Base-by-base conservation (phyloP, 2,797 vertebrate species). In the Spheniscus humboldti region DNA sequence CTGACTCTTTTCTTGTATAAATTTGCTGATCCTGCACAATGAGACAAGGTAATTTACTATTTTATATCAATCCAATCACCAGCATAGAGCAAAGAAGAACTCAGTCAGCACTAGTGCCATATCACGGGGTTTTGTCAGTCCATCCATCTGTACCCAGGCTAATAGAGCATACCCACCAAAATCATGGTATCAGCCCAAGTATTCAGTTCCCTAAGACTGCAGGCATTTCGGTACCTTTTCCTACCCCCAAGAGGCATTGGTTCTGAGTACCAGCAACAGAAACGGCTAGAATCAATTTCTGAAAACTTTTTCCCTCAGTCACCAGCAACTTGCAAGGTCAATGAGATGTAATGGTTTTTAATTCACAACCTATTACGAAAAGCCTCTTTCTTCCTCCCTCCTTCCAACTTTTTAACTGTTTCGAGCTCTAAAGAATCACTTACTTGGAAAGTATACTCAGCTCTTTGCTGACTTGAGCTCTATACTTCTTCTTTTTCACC, bases 361-460 rank as follows among this genome's bases (percentile, higher is more conserved):
- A 89, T 74, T 43, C 91, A 48, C 63, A 95, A 85, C 22, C 23
- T 50, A 43, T 39, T 53, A 75, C 11, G 6, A 59, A 33, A 74
- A 57, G 9, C 10, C 19, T 28, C 43, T 75, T 86, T 85, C 37
- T 52, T 83, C 31, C 16, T 80, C 27, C 18, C 23, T 45, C 31
- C 20, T 79, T 60, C 33, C 66, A 89, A 68, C 10, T 24, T 33
- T 48, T n/a, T 13, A 79, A 72, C 7, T 33, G 20, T 86, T 97
- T 85, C 23, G 52, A 88, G 53, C 18, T 63, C 17, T 16, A 19
- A 76, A 7, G 10, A 74, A 72, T 55, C n/a, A 97, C 99, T 98
- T 97, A 99, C 99, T 99, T 99, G 77, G 99, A 99, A 83, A 99
- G 99, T 96, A 99, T 99, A 97, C 98, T 99, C 91, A 99, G 99